phyloP scores from a whole-genome alignment of 2,797 vertebrate species.

The Sus cebifrons region DNA sequence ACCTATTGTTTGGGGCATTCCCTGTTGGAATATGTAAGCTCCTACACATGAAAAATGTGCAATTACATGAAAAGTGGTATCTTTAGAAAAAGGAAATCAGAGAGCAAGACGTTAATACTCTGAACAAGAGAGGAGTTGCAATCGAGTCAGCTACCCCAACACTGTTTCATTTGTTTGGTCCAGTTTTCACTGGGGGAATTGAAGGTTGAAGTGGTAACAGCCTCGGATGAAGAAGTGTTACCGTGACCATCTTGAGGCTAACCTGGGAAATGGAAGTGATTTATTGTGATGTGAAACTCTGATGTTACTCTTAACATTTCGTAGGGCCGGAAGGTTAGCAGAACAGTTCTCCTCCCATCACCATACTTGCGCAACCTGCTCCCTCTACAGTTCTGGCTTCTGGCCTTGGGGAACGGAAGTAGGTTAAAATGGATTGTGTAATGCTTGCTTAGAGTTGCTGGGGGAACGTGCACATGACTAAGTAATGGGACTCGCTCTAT shows the following conservation, averaged over 20 bases:
- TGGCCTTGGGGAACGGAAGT: not conserved
- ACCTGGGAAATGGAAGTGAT: not conserved
- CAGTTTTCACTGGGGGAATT: not conserved
- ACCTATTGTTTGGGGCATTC: not conserved
- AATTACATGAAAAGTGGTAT: not conserved
- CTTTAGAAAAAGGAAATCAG: constrained; percentile 24
- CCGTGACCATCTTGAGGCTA: not conserved
- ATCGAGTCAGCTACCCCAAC: not conserved
- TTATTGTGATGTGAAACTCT: not conserved
- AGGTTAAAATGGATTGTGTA: not conserved
- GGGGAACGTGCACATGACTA: not conserved
- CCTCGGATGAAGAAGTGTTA: not conserved
- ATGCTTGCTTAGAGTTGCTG: not conserved
- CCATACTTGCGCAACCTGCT: not conserved
- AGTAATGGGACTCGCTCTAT: not conserved
- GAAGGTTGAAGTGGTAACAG: not conserved
- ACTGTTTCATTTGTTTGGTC: not conserved
- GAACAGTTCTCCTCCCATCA: not conserved
- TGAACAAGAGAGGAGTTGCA: not conserved
- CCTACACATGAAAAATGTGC: not conserved
- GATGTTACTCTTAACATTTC: not conserved
- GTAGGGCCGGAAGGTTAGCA: not conserved
- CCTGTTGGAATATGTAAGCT: not conserved
- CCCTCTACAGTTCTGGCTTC: not conserved
- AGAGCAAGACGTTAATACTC: not conserved